Evolutionary conservation across 2,888 invertebrate species (phyloP).

Genomic region (Melinaea menophilus): DNA sequence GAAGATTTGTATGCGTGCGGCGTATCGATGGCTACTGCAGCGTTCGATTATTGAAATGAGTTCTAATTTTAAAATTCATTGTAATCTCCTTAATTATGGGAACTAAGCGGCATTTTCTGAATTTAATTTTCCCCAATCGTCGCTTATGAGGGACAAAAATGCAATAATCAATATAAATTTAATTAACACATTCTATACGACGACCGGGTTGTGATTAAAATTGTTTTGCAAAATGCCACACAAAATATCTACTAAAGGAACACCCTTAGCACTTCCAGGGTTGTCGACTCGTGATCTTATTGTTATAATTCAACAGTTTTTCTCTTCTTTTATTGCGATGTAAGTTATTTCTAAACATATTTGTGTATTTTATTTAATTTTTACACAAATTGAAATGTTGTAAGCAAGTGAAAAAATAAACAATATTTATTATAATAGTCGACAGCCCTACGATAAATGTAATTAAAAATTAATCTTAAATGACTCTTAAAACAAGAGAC

Average conservation of each 20-base stretch:
- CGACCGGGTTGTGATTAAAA: conserved; percentile 23
- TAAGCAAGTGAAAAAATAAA: neutral
- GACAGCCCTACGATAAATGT: conserved; percentile 9
- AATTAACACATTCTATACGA: conserved; percentile 28
- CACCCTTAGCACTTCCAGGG: conserved; percentile 16
- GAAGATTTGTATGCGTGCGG: conserved; percentile 40
- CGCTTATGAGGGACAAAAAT: conserved; percentile 15
- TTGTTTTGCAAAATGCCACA: conserved; percentile 25
- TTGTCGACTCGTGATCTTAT: neutral
- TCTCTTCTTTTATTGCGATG: too few species aligned
- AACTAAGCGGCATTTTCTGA: too few species aligned
- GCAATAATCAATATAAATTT: conserved; percentile 28
- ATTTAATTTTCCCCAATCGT: neutral
- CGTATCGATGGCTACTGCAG: conserved; percentile 17
- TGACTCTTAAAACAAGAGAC: conserved; percentile 7
- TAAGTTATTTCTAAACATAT: too few species aligned
- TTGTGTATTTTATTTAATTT: too few species aligned
- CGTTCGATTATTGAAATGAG: conserved; percentile 51
- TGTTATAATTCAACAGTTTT: too few species aligned
- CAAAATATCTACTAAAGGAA: conserved; percentile 14
- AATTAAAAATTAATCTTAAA: neutral
- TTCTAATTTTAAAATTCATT: conserved; percentile 10
- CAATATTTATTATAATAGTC: neutral
- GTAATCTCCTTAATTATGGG: too few species aligned
- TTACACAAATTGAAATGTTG: too few species aligned